Percentiles rank a stretch among this genome's conserved stretches.
Conservation (phyloP, 2,888 invertebrate species). For the Dicranocentrus wangi region DNA sequence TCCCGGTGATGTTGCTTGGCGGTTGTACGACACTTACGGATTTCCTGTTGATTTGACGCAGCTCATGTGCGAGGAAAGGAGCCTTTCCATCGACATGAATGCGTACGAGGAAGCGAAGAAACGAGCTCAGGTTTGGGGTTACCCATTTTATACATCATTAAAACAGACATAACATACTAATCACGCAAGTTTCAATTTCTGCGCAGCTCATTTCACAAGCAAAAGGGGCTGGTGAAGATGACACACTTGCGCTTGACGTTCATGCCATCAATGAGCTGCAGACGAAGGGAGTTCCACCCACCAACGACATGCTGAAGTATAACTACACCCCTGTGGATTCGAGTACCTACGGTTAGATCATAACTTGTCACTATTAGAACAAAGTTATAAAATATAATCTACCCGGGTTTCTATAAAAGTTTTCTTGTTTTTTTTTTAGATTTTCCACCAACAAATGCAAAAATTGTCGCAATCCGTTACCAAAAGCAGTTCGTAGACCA, state of each 20-base stretch:
- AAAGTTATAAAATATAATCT: too few species aligned
- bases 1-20: constrained; percentile 97
- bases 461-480: constrained; percentile 86
- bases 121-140: constrained; percentile 84
- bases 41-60: constrained; percentile 98
- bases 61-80: constrained; percentile 93
- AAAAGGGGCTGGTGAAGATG: constrained; percentile 85
- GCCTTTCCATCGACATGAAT: constrained; percentile 88
- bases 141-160: too few species aligned
- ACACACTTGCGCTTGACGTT: constrained; percentile 92
- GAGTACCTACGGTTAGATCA: constrained; percentile 79
- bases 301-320: constrained; percentile 95
- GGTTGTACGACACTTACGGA: constrained; percentile 98
- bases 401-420: too few species aligned
- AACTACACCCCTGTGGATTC: constrained; percentile 83
- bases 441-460: constrained; percentile 83
- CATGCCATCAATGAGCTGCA: constrained; percentile 95
- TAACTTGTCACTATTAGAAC: too few species aligned
- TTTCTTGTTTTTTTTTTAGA: too few species aligned
- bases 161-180: not conserved
- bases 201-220: constrained; percentile 92
- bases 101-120: constrained; percentile 95
- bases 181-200: not conserved
- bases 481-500: constrained; percentile 89
- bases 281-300: constrained; percentile 83